Conservation (phyloP, 2,888 invertebrate genomes). For the Hylaea fasciaria region DNA sequence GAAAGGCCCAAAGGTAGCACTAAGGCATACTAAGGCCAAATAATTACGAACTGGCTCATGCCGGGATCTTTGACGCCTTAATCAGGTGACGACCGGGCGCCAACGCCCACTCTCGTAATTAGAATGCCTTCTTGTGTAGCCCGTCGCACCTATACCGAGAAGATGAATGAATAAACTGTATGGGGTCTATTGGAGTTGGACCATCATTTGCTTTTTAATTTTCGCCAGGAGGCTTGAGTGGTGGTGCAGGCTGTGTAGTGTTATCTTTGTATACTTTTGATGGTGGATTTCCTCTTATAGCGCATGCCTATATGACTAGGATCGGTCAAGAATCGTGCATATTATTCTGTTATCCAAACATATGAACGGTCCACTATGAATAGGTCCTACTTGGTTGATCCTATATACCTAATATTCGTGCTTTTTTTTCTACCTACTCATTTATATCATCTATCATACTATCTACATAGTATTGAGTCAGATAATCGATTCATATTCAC, state of each 20-base stretch:
- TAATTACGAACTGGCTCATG: constrained; percentile 65
- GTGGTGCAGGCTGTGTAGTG: neutral
- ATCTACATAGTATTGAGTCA: too few relatives aligned
- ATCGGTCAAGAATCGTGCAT: too few relatives aligned
- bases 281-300: too few relatives aligned
- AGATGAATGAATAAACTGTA: constrained; percentile 21
- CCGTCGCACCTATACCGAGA: constrained; percentile 50
- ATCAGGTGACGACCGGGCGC: constrained; percentile 68
- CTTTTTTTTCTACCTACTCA: too few relatives aligned
- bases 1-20: constrained; percentile 50
- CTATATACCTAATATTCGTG: too few relatives aligned
- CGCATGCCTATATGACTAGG: too few relatives aligned
- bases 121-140: constrained; percentile 66
- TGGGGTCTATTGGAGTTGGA: constrained; percentile 4
- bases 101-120: constrained; percentile 73
- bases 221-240: neutral
- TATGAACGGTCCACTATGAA: too few relatives aligned
- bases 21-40: constrained; percentile 60
- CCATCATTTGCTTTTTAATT: constrained; percentile 28
- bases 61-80: constrained; percentile 73
- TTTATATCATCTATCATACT: too few relatives aligned
- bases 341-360: too few relatives aligned
- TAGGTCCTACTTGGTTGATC: too few relatives aligned
- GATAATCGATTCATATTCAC: too few relatives aligned
- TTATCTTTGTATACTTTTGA: too few relatives aligned